Evolutionary conservation across 2,797 vertebrate species (phyloP), one percentile per base, ranked within the genome.

Genomic region (Cynodonichthys magdalenae): DNA sequence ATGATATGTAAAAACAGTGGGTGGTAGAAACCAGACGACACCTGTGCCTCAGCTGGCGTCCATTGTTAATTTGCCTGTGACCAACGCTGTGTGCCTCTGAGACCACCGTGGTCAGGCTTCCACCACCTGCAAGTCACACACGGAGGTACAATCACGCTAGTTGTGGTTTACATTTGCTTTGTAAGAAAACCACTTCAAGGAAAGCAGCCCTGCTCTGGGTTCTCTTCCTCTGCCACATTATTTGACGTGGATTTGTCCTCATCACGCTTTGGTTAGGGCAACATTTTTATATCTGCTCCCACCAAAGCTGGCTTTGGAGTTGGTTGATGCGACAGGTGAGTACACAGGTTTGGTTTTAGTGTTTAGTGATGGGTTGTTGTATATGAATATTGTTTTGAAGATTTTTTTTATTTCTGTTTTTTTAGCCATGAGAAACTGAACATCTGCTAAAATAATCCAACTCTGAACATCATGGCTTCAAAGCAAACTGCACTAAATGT

Each of bases 21-120:
- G 31, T 18, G 3, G 10, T 19, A 53, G 20, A 83, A 53, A 81
- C 41, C 52, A 34, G 56, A 73, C 19, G 9, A 74, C 58, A 42
- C 64, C 64, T 73, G 73, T 79, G 58, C 57, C 53, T 69, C 34
- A 42, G 28, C 17, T 6, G 9, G 14, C 31, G 0, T 15, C 18
- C 46, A 53, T 39, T 17, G 15, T 48, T 61, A 14, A 81, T 90
- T 88, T 90, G 81, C 75, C 20, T 90, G 1, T 0, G 2, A 64
- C 67, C 69, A 62, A 7, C 53, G 71, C 63, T 39, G 60, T 72
- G 74, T 74, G 63, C 77, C 59, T 0, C 15, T 57, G 65, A 42
- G 29, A 52, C 63, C 3, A 0, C 28, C 24, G 71, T 10, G 84
- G 84, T 77, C 58, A n/a, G 36, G 46, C 34, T 45, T 60, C 34